Evolutionary conservation across 2,113 vertebrate species (phyloP).

Genomic region (Pangasianodon gigas): DNA sequence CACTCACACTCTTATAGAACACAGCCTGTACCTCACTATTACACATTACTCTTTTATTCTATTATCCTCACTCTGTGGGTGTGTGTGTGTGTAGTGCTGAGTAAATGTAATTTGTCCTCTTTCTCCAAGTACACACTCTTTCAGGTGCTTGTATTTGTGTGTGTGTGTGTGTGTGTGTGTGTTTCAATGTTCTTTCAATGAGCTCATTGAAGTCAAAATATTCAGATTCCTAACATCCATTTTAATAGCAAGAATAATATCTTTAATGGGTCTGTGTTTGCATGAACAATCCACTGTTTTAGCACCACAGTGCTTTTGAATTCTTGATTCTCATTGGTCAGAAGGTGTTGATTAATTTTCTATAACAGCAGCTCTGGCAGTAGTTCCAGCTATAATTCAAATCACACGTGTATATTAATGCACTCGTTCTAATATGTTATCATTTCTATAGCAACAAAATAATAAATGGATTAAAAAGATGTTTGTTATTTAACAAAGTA

Average conservation of each 20-base stretch:
- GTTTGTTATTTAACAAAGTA: no score
- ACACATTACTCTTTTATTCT: constrained; percentile 10
- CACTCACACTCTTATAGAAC: not conserved
- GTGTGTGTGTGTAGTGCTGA: not conserved
- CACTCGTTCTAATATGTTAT: no score
- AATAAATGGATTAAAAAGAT: no score
- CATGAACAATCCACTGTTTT: not conserved
- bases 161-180: not conserved
- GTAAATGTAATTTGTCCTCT: not conserved
- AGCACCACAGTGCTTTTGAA: not conserved
- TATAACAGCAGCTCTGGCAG: not conserved
- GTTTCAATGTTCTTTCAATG: not conserved
- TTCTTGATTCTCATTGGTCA: not conserved
- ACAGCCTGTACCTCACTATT: not conserved
- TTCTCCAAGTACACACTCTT: not conserved
- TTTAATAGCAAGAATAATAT: not conserved
- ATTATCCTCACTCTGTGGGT: not conserved
- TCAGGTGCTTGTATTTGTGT: not conserved
- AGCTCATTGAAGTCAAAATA: not conserved
- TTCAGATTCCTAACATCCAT: not conserved
- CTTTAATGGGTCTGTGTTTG: not conserved
- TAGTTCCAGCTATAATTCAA: not conserved
- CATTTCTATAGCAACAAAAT: no score
- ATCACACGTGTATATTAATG: not conserved
- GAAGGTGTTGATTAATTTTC: not conserved